phyloP scores from a whole-genome alignment of 1,140 invertebrate genomes.

The Heliconius congener region DNA sequence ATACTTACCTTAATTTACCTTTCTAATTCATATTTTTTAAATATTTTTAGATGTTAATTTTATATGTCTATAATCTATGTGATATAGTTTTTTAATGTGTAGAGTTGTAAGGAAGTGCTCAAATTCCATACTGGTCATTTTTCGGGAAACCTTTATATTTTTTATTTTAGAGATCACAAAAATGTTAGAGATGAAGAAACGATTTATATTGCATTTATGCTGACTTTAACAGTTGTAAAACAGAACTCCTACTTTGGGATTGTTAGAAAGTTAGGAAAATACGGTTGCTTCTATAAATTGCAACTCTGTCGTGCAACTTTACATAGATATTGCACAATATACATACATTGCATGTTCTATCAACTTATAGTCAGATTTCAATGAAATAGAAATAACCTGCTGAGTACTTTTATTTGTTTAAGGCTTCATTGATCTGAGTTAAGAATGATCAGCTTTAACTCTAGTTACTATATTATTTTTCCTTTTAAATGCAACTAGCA shows the following conservation, averaged over 20 bases:
- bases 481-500: too few species aligned
- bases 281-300: background rate
- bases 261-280: slow-evolving; percentile 11
- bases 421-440: background rate
- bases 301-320: background rate
- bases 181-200: background rate
- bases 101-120: too few species aligned
- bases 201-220: background rate
- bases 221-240: slow-evolving; percentile 1
- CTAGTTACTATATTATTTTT: background rate
- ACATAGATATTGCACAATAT: slow-evolving; percentile 9
- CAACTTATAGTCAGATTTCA: background rate
- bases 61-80: too few species aligned
- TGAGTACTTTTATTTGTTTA: background rate
- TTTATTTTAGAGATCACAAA: background rate
- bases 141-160: background rate
- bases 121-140: background rate
- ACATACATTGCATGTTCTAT: background rate
- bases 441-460: background rate
- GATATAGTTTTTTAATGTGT: background rate
- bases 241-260: slow-evolving; percentile 8
- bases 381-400: background rate
- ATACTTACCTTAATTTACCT: background rate
- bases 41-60: background rate
- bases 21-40: background rate